A percentile compares a stretch with the other conserved stretches of the same genome.
These are phyloP conservation scores for Poicephalus meyeri DNA, from an alignment of 2,113 vertebrate genomes.

Conservation along the genomic window DNA sequence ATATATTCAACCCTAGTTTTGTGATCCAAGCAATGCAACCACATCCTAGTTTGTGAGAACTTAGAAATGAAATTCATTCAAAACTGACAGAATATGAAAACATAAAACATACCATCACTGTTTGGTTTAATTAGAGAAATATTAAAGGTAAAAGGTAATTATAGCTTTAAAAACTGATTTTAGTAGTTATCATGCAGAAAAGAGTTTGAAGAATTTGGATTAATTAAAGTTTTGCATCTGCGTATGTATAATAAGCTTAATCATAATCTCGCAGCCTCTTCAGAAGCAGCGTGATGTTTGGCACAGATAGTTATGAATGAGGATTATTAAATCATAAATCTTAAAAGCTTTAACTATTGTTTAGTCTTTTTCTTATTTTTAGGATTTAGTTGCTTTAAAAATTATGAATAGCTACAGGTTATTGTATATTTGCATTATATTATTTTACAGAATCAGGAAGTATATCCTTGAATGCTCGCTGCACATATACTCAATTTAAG, in stretches of 20 bases:
- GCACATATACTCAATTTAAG: not conserved
- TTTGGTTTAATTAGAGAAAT: too few species aligned
- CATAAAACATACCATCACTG: not conserved
- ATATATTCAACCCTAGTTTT: not conserved
- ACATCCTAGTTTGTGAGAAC: not conserved
- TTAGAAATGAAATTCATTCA: not conserved
- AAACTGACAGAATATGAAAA: not conserved
- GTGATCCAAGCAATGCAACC: not conserved
- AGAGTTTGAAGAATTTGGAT: too few species aligned
- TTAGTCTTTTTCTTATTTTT: not conserved
- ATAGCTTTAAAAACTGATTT: too few species aligned
- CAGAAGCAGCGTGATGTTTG: not conserved
- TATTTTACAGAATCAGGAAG: not conserved
- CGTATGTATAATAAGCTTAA: too few species aligned
- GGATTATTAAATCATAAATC: not conserved
- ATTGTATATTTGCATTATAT: not conserved
- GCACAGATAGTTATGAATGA: not conserved
- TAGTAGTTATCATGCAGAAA: too few species aligned
- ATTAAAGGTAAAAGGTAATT: too few species aligned
- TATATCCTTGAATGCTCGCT: not conserved
- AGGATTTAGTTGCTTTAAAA: not conserved
- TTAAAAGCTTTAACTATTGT: not conserved
- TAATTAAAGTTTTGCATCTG: too few species aligned
- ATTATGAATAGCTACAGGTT: not conserved
- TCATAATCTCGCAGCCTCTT: not conserved